Conservation (phyloP, 2,888 invertebrate genomes). For the Oithona nana region DNA sequence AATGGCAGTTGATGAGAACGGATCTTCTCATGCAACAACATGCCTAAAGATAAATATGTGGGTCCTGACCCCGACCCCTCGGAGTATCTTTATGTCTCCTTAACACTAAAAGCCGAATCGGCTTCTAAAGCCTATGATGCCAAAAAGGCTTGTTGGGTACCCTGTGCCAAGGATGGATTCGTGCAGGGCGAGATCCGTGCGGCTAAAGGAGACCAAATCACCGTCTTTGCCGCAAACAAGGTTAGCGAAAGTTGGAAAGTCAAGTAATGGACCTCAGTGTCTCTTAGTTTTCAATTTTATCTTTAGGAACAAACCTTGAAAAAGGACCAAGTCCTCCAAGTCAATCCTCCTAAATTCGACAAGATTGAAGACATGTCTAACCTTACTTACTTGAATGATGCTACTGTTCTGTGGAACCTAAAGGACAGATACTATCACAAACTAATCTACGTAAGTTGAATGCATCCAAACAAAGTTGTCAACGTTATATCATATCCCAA, state of each 20-base stretch:
- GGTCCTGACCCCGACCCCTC: slow-evolving; percentile 69
- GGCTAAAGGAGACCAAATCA: slow-evolving; percentile 93
- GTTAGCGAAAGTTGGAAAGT: slow-evolving; percentile 6
- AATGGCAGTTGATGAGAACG: background rate
- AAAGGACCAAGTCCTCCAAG: slow-evolving; percentile 71
- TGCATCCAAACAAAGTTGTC: background rate
- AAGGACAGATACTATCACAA: slow-evolving; percentile 79
- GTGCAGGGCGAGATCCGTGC: slow-evolving; percentile 66
- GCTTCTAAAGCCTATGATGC: slow-evolving; percentile 76
- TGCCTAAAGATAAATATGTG: slow-evolving; percentile 1
- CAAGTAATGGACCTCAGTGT: background rate
- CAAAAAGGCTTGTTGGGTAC: slow-evolving; percentile 37
- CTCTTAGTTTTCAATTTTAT: slow-evolving; percentile 32
- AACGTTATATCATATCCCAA: background rate
- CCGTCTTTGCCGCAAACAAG: slow-evolving; percentile 37
- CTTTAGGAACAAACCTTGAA: slow-evolving; percentile 46
- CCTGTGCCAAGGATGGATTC: slow-evolving; percentile 35
- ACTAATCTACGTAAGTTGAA: slow-evolving; percentile 79
- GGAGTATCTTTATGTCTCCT: slow-evolving; percentile 79
- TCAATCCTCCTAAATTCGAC: slow-evolving; percentile 52
- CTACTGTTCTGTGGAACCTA: slow-evolving; percentile 81
- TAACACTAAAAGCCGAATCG: slow-evolving; percentile 90
- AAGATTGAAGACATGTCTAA: slow-evolving; percentile 89
- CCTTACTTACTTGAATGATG: slow-evolving; percentile 84
- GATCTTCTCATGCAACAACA: no score